These are phyloP conservation scores for Hippolais icterina DNA, from an alignment of 2,113 vertebrate species.

Conservation along the genomic window DNA sequence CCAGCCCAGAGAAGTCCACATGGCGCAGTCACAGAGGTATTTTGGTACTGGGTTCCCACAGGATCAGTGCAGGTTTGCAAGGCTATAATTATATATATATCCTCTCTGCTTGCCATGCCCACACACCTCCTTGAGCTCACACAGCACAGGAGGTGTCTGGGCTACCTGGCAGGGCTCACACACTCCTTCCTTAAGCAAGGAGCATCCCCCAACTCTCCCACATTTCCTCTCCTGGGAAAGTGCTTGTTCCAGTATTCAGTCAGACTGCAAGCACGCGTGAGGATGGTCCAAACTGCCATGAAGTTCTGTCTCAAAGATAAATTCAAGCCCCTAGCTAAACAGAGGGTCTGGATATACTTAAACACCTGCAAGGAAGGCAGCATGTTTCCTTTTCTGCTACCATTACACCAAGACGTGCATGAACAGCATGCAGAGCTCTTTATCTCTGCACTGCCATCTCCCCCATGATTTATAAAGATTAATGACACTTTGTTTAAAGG, in stretches of 20 bases:
- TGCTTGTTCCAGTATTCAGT: neutral
- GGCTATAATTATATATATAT: neutral
- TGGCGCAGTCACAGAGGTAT: neutral
- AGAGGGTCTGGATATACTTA: neutral
- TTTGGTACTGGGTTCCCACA: neutral
- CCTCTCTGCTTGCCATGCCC: neutral
- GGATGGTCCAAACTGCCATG: neutral
- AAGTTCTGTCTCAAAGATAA: neutral
- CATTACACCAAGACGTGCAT: neutral
- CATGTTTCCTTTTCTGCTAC: neutral
- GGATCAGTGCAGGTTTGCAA: neutral
- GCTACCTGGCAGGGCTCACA: neutral
- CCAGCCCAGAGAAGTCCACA: neutral
- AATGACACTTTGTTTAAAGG: neutral
- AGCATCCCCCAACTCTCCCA: neutral
- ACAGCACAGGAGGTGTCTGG: neutral
- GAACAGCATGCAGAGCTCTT: accelerated
- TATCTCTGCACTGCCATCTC: neutral
- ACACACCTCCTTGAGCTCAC: neutral
- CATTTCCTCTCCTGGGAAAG: neutral
- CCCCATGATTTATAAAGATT: neutral
- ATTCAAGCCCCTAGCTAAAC: neutral
- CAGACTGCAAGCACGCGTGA: neutral
- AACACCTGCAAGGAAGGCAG: neutral
- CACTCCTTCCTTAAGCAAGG: neutral